Base-by-base conservation (phyloP, 2,113 vertebrate genomes). In the Bucco capensis region DNA sequence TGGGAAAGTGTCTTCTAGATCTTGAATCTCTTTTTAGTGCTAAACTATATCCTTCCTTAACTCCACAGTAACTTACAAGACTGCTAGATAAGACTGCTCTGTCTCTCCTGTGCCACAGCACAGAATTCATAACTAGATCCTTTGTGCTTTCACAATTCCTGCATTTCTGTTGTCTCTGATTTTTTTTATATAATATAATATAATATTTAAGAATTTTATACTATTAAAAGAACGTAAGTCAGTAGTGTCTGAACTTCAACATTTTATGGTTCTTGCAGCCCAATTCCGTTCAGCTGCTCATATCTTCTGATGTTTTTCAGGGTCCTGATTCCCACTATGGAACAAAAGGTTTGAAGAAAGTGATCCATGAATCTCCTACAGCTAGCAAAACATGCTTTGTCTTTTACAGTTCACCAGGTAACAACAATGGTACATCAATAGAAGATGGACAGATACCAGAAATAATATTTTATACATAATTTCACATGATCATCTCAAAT, bases 401-500 rank as follows among this genome's bases (percentile, higher is more conserved):
- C 74, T 99, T 99, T 93, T 98, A 98, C 86, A 99, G 98, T 76
- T 99, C 98, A 46, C 98, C 98, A 33, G 99, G 99, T 95, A 99
- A 99, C 92, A 99, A 99, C 90, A 99, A 99, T 8, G 99, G 99
- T 66, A 99, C 98, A 17, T 99, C 99, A 7, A 98, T 99, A 97
- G 99, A 99, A 96, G 98, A 99, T 37, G 99, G 99, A 82, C 99
- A 99, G 87, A 99, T 99, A 95, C 99, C 99, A 84, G 98, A 99
- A 97, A 99, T 99, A 83, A 99, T 99, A 95, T 99, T 99, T 97
- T 98, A 99, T 91, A 98, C 96, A 74, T 99, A 98, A 97, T 69
- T 86, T 77, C 87, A 79, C 30, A 8, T 37, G 35, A 30, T 73
- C n/a, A 69, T 66, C 71, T 86, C 18, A 5, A 74, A 83, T 70